phyloP scores from a whole-genome alignment of 92 coral and sea anemone genomes.

The Phenganax marumi region DNA sequence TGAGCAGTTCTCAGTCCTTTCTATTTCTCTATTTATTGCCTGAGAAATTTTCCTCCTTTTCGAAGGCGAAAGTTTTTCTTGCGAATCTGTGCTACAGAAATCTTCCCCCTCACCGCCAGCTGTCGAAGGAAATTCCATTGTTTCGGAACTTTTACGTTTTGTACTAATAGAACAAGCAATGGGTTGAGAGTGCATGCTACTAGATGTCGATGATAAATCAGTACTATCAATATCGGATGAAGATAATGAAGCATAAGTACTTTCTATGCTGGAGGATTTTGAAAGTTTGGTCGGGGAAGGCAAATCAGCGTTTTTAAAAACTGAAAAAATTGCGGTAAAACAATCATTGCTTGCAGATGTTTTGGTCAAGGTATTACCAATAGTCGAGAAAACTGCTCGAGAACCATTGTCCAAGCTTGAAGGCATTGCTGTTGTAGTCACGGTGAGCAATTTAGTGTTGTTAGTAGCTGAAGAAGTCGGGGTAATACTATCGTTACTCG shows the following conservation, averaged over 20 bases:
- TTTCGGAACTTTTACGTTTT: not conserved
- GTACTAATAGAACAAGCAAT: not conserved
- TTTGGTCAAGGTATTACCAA: not conserved
- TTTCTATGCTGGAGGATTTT: not conserved
- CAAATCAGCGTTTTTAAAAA: not conserved
- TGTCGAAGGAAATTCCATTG: not conserved
- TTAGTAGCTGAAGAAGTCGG: not conserved
- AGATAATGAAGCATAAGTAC: not conserved
- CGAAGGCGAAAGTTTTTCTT: not conserved
- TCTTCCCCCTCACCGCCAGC: not conserved
- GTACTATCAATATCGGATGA: not conserved
- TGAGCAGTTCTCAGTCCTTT: not conserved
- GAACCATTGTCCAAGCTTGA: not conserved
- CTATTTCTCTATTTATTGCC: not conserved
- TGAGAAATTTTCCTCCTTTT: not conserved
- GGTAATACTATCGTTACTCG: not conserved
- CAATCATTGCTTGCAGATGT: not conserved
- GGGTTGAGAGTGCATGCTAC: not conserved
- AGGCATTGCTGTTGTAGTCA: not conserved
- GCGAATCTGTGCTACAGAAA: not conserved
- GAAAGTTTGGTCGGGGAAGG: not conserved
- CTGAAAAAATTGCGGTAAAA: not conserved
- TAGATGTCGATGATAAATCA: not conserved
- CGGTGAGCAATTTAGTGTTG: not conserved
- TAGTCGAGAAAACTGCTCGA: not conserved